phyloP scores from a whole-genome alignment of 2,888 invertebrate species.

The Erebia ligea region DNA sequence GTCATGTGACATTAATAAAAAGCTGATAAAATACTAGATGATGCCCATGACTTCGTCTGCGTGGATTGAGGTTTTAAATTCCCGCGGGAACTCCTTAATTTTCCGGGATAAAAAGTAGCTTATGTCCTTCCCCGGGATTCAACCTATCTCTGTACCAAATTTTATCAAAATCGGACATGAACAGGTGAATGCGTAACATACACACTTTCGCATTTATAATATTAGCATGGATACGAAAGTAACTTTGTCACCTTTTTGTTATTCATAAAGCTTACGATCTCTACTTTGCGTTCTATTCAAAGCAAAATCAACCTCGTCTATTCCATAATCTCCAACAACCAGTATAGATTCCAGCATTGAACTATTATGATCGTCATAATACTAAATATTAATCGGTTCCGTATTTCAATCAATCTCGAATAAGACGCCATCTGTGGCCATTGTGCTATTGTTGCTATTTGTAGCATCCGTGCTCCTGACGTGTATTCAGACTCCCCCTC shows the following conservation, averaged over 20 bases:
- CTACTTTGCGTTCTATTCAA: not conserved
- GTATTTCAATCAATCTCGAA: conserved; percentile 44
- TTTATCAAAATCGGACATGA: no score
- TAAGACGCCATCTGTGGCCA: conserved; percentile 41
- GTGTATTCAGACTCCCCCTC: conserved; percentile 29
- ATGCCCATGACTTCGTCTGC: no score
- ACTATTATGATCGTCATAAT: conserved; percentile 27
- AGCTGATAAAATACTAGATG: no score
- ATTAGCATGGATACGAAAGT: no score
- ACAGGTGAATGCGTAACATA: no score
- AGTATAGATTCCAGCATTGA: conserved; percentile 21
- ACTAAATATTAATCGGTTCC: conserved; percentile 40
- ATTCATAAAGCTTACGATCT: not conserved
- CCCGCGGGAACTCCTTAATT: no score
- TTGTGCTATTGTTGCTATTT: conserved; percentile 35
- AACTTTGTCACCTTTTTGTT: not conserved
- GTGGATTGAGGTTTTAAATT: no score
- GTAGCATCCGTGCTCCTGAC: conserved; percentile 33
- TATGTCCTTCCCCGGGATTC: no score
- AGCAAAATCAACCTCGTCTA: not conserved
- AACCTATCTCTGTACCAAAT: no score
- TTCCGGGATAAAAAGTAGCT: no score
- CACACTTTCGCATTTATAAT: no score
- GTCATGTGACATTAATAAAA: no score
- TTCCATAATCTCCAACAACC: conserved; percentile 14